Conservation (phyloP, 1,140 invertebrate genomes). For the Drosophila tani region DNA sequence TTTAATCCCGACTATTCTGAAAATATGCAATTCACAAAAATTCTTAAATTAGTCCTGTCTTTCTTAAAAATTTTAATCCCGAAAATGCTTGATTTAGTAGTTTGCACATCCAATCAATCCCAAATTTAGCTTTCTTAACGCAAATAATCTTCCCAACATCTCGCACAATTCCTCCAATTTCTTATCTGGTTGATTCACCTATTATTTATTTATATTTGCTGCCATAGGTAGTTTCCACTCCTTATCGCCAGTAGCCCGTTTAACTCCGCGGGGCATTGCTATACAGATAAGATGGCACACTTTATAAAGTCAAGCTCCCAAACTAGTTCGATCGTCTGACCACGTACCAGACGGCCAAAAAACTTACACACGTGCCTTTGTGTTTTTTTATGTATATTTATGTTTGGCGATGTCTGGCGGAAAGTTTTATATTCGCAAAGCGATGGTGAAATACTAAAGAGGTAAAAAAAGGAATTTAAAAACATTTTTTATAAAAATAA, state of each 20-base stretch:
- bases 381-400: slow-evolving; percentile 22
- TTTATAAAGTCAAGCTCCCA: slow-evolving; percentile 9
- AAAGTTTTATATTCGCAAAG: slow-evolving; percentile 57
- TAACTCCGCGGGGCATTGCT: neutral
- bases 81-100: too few species aligned
- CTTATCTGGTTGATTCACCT: slow-evolving; percentile 11
- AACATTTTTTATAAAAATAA: slow-evolving; percentile 8
- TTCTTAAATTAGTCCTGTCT: too few species aligned
- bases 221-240: slow-evolving; percentile 24
- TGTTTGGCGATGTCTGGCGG: slow-evolving; percentile 51
- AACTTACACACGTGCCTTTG: slow-evolving; percentile 22
- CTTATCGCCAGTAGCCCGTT: slow-evolving; percentile 26
- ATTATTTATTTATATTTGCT: neutral
- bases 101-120: neutral
- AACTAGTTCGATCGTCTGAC: slow-evolving; percentile 43
- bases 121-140: neutral
- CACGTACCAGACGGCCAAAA: slow-evolving; percentile 15
- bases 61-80: too few species aligned
- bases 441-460: slow-evolving; percentile 22
- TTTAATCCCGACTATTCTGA: too few species aligned
- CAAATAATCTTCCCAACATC: neutral
- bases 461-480: neutral
- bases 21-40: too few species aligned
- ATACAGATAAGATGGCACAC: slow-evolving; percentile 37
- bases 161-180: neutral